Evolutionary conservation across 1,140 invertebrate genomes (phyloP).

Genomic region (Drosophila sproati): DNA sequence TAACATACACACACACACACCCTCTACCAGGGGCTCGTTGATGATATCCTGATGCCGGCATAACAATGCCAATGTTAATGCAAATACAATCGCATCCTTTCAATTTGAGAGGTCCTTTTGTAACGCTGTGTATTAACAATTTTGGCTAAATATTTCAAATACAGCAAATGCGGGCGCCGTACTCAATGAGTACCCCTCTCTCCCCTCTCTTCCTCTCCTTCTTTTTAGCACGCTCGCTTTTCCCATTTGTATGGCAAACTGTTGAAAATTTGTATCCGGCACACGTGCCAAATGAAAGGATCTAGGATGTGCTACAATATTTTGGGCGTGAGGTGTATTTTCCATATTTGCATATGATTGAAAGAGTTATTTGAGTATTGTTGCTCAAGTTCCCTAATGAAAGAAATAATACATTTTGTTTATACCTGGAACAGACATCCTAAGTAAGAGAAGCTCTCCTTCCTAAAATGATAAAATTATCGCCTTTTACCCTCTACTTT

Average conservation of each 20-base stretch:
- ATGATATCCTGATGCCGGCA: constrained; percentile 73
- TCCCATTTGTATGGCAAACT: constrained; percentile 42
- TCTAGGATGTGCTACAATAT: constrained; percentile 14
- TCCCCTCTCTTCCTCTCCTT: too few relatives aligned
- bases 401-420: background rate
- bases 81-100: constrained; percentile 82
- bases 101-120: constrained; percentile 59
- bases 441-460: too few relatives aligned
- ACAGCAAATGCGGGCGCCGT: constrained; percentile 62
- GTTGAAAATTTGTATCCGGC: constrained; percentile 73
- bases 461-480: background rate
- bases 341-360: constrained; percentile 32
- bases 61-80: constrained; percentile 78
- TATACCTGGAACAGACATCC: background rate
- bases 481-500: background rate
- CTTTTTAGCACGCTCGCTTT: constrained; percentile 14
- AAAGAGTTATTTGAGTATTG: constrained; percentile 10
- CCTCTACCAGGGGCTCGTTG: constrained; percentile 52
- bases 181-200: constrained; percentile 20
- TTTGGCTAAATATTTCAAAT: constrained; percentile 66
- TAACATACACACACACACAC: constrained; percentile 45
- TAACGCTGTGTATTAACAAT: constrained; percentile 69
- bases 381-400: background rate
- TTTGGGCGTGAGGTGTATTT: constrained; percentile 55
- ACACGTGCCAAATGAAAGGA: constrained; percentile 76